phyloP scores from a whole-genome alignment of 2,888 invertebrate species.

The Amiota mariae region DNA sequence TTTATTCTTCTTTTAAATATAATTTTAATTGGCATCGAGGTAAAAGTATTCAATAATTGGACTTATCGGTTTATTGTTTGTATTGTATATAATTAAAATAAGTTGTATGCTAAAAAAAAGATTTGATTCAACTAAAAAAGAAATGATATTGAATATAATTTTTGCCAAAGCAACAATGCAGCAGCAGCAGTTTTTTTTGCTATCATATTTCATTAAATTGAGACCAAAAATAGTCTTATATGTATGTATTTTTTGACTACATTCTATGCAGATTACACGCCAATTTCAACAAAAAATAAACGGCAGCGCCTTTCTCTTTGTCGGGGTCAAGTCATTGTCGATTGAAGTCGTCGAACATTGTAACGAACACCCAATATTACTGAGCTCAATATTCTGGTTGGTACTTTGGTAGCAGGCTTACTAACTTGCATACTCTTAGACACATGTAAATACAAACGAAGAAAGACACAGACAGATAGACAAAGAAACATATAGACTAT shows the following conservation, averaged over 20 bases:
- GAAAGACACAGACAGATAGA: background rate
- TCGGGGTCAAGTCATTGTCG: constrained; percentile 19
- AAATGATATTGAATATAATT: too few relatives aligned
- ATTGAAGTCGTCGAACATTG: background rate
- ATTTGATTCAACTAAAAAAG: too few relatives aligned
- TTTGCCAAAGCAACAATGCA: background rate
- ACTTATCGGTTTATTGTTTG: too few relatives aligned
- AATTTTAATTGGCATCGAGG: too few relatives aligned
- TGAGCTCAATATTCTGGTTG: too few relatives aligned
- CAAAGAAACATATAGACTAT: background rate
- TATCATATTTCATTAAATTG: constrained; percentile 5
- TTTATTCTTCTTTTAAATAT: too few relatives aligned
- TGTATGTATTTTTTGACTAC: constrained; percentile 7
- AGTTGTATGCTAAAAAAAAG: too few relatives aligned
- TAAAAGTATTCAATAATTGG: too few relatives aligned
- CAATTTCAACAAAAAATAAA: constrained; percentile 32
- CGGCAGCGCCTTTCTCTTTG: constrained; percentile 57
- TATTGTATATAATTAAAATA: too few relatives aligned
- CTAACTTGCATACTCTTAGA: too few relatives aligned
- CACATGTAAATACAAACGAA: background rate
- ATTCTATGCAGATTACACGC: constrained; percentile 35
- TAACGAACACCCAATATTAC: background rate
- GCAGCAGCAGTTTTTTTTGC: too few relatives aligned
- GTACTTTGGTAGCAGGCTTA: too few relatives aligned
- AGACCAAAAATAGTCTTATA: constrained; percentile 16